These are phyloP conservation scores for Aphelenchoides fujianensis DNA, from an alignment of 1,140 invertebrate genomes.

Conservation along the genomic window DNA sequence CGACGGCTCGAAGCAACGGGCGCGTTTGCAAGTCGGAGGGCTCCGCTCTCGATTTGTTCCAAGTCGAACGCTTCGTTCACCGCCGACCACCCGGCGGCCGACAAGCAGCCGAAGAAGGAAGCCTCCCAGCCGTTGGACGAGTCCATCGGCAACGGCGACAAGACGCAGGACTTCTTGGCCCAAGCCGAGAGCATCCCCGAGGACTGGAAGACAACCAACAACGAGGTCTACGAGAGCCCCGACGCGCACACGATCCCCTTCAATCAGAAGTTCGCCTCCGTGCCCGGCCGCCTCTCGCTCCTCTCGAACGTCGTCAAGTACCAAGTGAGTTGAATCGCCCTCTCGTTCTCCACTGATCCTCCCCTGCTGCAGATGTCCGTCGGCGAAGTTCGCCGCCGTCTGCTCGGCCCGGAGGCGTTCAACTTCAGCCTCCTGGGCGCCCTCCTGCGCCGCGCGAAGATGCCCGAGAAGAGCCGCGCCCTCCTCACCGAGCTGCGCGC, in stretches of 20 bases:
- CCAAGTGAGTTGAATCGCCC: conserved; percentile 39
- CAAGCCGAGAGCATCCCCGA: conserved; percentile 6
- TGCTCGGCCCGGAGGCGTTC: conserved; percentile 51
- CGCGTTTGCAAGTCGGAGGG: conserved; percentile 7
- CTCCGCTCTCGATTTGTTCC: too few relatives aligned
- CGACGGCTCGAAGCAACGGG: not conserved
- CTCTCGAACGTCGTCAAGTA: conserved; percentile 56
- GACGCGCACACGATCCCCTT: conserved; percentile 23
- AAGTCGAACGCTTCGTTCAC: too few relatives aligned
- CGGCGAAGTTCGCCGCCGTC: conserved; percentile 52
- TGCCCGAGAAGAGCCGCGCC: conserved; percentile 51
- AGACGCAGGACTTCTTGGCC: not conserved
- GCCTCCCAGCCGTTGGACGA: not conserved
- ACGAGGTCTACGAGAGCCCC: conserved; percentile 34
- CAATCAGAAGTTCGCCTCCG: conserved; percentile 42
- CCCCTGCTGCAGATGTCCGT: conserved; percentile 47
- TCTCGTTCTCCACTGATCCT: not conserved
- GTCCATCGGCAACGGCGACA: not conserved
- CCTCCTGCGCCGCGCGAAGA: conserved; percentile 45
- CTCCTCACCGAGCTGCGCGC: conserved; percentile 40
- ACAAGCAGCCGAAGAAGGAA: not conserved
- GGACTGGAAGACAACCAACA: conserved; percentile 20
- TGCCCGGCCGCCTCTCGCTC: conserved; percentile 49
- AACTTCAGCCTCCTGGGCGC: conserved; percentile 49
- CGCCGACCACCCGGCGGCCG: not conserved